Base-by-base conservation (phyloP, 2,113 vertebrate species). In the Phylloscopus trochilus region DNA sequence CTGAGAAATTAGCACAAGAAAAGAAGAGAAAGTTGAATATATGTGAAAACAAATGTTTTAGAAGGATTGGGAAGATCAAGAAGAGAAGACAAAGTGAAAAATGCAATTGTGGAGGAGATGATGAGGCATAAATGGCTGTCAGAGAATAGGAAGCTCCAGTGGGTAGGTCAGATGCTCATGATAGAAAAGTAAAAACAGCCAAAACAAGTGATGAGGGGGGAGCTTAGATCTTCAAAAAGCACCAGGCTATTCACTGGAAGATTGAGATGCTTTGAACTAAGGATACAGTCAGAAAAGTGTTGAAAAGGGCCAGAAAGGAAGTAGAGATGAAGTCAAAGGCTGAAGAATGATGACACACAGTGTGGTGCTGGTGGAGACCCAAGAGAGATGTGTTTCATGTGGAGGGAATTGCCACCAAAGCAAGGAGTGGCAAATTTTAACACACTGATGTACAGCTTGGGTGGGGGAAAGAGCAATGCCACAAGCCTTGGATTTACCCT, bases 91-190 rank as follows among this genome's bases (percentile, higher is more conserved):
- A 30, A 77, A 89, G 60, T 90, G 77, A 95, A 95, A 97, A 96
- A 90, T 78, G 88, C 72, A 91, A 21, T 56, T 21, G 26, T 92
- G 81, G 74, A 86, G 72, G 66, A 96, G 94, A 96, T 94, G 96
- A 97, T 92, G 86, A 97, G 70, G 91, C 91, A 97, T 89, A 96
- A 82, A 96, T 35, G 76, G 75, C 73, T 85, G 84, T 91, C 81
- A 87, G 60, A 80, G 70, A 90, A 87, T 59, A 89, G 47, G 27
- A 60, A 66, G 88, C 37, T 93, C 76, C 9, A 51, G 59, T 70
- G 86, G 75, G 76, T 88, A 75, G 90, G 96, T 86, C 55, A 88
- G 63, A 52, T 83, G 58, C 85, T 97, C 22, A 37, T 60, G 66
- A 83, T 62, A 91, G 91, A 91, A 67, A 56, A 83, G 69, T 68